Percentiles rank a stretch among this genome's conserved stretches.
Evolutionary conservation across 2,797 vertebrate genomes (phyloP).

Genomic region (Sebastolobus alascanus): DNA sequence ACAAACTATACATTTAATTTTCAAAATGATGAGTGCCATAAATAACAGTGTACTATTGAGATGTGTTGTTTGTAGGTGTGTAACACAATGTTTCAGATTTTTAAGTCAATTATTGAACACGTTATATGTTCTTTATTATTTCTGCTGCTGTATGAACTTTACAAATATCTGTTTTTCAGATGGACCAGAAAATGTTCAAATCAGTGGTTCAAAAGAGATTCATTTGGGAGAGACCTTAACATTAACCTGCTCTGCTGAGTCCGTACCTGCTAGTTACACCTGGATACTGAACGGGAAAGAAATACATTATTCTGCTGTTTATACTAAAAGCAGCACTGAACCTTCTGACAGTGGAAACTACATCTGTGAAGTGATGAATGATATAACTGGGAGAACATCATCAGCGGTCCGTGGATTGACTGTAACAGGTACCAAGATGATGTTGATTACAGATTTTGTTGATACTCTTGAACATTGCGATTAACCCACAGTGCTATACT

Average conservation of each 20-base stretch:
- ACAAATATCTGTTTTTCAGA: slow-evolving; percentile 57
- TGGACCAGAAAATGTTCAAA: slow-evolving; percentile 69
- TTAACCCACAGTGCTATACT: accelerated
- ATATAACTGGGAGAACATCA: slow-evolving; percentile 7
- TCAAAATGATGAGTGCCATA: background rate
- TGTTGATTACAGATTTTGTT: background rate
- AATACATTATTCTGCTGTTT: background rate
- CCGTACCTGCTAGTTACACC: slow-evolving; percentile 52
- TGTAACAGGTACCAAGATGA: slow-evolving; percentile 50
- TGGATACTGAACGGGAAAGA: slow-evolving; percentile 57
- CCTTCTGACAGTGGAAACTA: slow-evolving; percentile 52
- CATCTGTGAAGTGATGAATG: slow-evolving; percentile 52
- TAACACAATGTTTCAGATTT: too few species aligned
- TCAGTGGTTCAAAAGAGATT: slow-evolving; percentile 36
- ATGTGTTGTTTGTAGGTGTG: too few species aligned
- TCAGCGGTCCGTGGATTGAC: background rate
- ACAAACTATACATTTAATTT: background rate
- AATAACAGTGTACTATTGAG: background rate
- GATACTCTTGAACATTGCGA: background rate
- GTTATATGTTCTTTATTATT: background rate
- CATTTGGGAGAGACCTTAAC: background rate
- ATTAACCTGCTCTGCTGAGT: slow-evolving; percentile 58
- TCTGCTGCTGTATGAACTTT: background rate
- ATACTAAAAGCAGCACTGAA: background rate
- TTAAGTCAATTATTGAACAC: background rate